These are phyloP conservation scores for Pantelozetes paolii DNA, from an alignment of 2,888 invertebrate genomes.

Conservation along the genomic window DNA sequence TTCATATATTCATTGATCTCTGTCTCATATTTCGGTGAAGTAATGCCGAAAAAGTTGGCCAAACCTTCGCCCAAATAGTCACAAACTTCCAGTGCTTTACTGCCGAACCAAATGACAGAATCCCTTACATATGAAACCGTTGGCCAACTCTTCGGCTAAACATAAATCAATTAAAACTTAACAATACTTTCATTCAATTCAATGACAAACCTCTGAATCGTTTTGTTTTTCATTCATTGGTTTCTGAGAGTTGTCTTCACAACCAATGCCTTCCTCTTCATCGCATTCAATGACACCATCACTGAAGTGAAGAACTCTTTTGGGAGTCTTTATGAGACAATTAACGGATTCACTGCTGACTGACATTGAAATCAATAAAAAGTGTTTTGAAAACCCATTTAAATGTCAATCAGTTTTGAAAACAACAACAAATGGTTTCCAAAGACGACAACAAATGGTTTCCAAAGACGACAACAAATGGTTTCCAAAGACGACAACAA, in stretches of 20 bases:
- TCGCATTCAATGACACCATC: constrained; percentile 45
- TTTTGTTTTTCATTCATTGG: neutral
- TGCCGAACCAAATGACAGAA: constrained; percentile 18
- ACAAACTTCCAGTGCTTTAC: constrained; percentile 38
- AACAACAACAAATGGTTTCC: neutral
- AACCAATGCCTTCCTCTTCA: neutral
- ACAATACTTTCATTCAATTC: neutral
- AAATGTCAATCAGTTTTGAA: neutral
- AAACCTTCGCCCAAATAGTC: constrained; percentile 66
- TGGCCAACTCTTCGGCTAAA: constrained; percentile 5
- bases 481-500: no score
- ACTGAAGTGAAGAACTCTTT: constrained; percentile 45
- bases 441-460: neutral
- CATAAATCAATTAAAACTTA: neutral
- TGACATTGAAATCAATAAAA: neutral
- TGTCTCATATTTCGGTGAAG: constrained; percentile 80
- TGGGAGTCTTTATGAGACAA: constrained; percentile 34
- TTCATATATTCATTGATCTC: constrained; percentile 76
- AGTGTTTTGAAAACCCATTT: neutral
- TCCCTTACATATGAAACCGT: neutral
- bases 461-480: no score
- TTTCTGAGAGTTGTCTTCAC: neutral
- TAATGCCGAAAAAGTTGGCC: constrained; percentile 78
- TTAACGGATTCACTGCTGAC: neutral
- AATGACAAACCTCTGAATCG: neutral